These are phyloP conservation scores for Sebastes steindachneri DNA, from an alignment of 2,797 vertebrate genomes.

Conservation along the genomic window DNA sequence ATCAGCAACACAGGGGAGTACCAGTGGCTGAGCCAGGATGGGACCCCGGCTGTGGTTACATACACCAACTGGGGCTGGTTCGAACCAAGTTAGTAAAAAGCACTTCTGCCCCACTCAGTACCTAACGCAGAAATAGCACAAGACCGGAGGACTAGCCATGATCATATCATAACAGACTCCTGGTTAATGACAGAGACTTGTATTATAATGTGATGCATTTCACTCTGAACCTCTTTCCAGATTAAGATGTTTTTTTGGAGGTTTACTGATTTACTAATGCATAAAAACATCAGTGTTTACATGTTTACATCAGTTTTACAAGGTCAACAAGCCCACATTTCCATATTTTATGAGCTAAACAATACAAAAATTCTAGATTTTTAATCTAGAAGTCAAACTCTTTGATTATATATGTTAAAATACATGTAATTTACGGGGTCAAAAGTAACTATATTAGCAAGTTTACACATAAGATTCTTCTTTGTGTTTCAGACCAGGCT, in stretches of 20 bases:
- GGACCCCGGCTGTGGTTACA: conserved; percentile 65
- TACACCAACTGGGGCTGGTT: conserved; percentile 91
- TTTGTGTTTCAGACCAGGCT: conserved; percentile 71
- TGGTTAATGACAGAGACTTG: neutral
- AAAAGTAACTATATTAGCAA: neutral
- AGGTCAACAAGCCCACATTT: neutral
- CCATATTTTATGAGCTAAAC: neutral
- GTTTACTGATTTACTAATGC: neutral
- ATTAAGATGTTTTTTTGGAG: neutral
- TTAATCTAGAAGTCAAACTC: neutral
- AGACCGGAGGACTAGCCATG: neutral
- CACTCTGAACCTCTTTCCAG: neutral
- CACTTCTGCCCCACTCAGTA: neutral
- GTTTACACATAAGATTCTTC: neutral
- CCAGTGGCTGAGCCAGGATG: conserved; percentile 84
- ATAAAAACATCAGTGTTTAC: neutral
- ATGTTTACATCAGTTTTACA: neutral
- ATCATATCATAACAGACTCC: neutral
- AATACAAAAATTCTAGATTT: neutral
- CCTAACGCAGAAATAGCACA: neutral
- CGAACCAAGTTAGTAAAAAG: conserved; percentile 79
- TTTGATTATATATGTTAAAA: neutral
- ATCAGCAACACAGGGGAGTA: conserved; percentile 86
- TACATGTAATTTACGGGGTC: neutral
- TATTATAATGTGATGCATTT: neutral